phyloP scores from a whole-genome alignment of 1,140 invertebrate species.

The Oryzaephilus surinamensis region DNA sequence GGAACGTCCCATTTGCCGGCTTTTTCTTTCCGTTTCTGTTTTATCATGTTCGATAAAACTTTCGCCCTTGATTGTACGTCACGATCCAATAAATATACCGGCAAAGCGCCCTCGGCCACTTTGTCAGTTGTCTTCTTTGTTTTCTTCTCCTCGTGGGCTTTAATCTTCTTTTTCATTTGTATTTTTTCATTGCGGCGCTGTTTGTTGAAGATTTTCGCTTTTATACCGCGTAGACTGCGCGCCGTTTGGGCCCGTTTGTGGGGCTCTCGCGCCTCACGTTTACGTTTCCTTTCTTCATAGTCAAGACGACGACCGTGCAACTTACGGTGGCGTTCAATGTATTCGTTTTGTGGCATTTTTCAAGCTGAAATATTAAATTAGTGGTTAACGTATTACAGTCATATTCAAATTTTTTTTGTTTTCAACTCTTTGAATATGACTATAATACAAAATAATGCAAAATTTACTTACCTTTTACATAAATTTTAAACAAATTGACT shows the following conservation, averaged over 20 bases:
- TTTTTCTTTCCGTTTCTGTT: constrained; percentile 99
- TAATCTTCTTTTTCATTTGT: constrained; percentile 97
- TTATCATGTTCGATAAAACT: constrained; percentile 98
- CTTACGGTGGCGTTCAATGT: constrained; percentile 96
- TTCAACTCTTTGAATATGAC: constrained; percentile 33
- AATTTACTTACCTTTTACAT: constrained; percentile 26
- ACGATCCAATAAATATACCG: constrained; percentile 93
- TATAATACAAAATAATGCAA: constrained; percentile 15
- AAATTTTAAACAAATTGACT: constrained; percentile 8
- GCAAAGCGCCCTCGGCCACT: constrained; percentile 81
- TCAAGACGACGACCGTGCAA: constrained; percentile 91
- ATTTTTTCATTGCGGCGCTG: constrained; percentile 96
- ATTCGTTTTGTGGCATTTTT: constrained; percentile 98
- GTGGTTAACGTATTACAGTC: constrained; percentile 13
- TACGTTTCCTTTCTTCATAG: constrained; percentile 95
- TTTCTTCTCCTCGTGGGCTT: constrained; percentile 82
- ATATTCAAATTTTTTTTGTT: constrained; percentile 28
- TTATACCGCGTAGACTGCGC: constrained; percentile 84
- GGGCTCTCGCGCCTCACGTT: constrained; percentile 85
- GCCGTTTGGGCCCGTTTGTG: constrained; percentile 86
- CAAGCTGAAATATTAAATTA: constrained; percentile 10
- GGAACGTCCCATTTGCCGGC: constrained; percentile 99
- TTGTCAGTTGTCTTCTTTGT: constrained; percentile 79
- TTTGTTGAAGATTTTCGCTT: constrained; percentile 97
- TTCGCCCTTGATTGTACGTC: constrained; percentile 90